Evolutionary conservation across 2,888 invertebrate genomes (phyloP).

Genomic region (Sphaeridia pumilis): DNA sequence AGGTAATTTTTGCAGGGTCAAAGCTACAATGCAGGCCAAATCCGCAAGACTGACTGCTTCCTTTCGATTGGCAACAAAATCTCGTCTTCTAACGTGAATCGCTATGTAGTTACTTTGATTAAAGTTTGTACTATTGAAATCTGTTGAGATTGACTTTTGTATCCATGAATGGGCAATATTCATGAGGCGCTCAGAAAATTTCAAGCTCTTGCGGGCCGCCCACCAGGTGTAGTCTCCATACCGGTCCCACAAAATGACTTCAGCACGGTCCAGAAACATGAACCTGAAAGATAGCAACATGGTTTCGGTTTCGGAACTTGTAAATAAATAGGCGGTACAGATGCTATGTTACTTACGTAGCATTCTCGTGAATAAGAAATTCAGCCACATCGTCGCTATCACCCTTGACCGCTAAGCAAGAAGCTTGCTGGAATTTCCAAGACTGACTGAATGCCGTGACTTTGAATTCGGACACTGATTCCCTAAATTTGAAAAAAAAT

Average conservation of each 20-base stretch:
- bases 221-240: conserved; percentile 76
- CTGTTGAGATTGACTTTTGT: neutral
- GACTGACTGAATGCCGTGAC: neutral
- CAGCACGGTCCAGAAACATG: conserved; percentile 64
- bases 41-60: conserved; percentile 42
- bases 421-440: neutral
- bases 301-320: no score
- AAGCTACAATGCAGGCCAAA: conserved; percentile 62
- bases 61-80: conserved; percentile 65
- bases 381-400: neutral
- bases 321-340: no score
- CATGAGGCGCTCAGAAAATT: conserved; percentile 60
- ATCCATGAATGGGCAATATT: conserved; percentile 49
- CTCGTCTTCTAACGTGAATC: conserved; percentile 75
- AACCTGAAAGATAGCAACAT: conserved; percentile 40
- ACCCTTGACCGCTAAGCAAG: conserved; percentile 8
- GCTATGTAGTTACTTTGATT: conserved; percentile 46
- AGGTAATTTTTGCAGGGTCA: conserved; percentile 47
- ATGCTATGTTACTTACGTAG: conserved; percentile 8
- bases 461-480: neutral
- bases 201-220: conserved; percentile 80
- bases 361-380: neutral
- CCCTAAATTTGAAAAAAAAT: neutral
- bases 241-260: conserved; percentile 68
- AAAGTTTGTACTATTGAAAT: neutral